phyloP scores from a whole-genome alignment of 1,140 invertebrate genomes.

The Epicauta chinensis region DNA sequence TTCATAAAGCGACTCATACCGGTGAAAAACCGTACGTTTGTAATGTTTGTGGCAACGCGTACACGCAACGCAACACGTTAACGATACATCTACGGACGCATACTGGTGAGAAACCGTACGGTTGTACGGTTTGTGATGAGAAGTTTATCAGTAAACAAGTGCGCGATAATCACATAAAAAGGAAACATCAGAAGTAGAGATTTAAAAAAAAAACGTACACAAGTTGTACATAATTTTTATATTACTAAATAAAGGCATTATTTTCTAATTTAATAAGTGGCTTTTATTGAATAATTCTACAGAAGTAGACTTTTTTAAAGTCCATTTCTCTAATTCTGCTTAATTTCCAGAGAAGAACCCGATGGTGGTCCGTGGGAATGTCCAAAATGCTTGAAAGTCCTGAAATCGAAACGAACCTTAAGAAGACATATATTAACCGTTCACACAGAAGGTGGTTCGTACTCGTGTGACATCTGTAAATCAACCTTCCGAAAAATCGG shows the following conservation, averaged over 20 bases:
- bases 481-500: too few relatives aligned
- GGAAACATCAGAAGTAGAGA: slow-evolving; percentile 18
- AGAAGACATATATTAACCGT: slow-evolving; percentile 34
- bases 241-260: too few relatives aligned
- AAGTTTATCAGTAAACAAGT: slow-evolving; percentile 39
- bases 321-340: background rate
- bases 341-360: background rate
- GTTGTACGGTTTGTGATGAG: slow-evolving; percentile 56
- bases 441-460: too few relatives aligned
- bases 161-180: too few relatives aligned
- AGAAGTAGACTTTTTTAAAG: too few relatives aligned
- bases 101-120: slow-evolving; percentile 51
- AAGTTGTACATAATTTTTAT: too few relatives aligned
- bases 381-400: background rate
- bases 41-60: slow-evolving; percentile 26
- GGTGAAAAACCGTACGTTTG: slow-evolving; percentile 23
- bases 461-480: too few relatives aligned
- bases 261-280: too few relatives aligned
- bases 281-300: too few relatives aligned
- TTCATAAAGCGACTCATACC: slow-evolving; percentile 17
- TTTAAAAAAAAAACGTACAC: slow-evolving; percentile 47
- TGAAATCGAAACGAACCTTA: background rate
- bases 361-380: background rate
- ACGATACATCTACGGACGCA: slow-evolving; percentile 67
- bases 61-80: slow-evolving; percentile 64